A percentile compares a stretch with the other conserved stretches of the same genome.
Evolutionary conservation across 2,888 invertebrate species (phyloP).

Genomic region (Lycia hirtaria): DNA sequence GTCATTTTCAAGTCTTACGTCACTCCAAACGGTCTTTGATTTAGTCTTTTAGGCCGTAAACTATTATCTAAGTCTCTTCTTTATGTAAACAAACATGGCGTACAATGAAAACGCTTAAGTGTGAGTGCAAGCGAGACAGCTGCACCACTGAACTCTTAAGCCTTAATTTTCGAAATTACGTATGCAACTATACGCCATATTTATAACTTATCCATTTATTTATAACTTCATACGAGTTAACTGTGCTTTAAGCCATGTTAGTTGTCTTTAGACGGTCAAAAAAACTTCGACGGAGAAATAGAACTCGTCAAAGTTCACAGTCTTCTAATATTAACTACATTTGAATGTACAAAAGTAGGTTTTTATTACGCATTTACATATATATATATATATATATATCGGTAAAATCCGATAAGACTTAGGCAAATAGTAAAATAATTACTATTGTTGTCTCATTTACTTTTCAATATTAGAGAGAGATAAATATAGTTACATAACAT

Average conservation of each 20-base stretch:
- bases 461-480: background rate
- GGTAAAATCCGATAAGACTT: background rate
- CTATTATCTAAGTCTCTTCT: too few species aligned
- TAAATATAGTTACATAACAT: background rate
- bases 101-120: too few species aligned
- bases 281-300: background rate
- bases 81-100: too few species aligned
- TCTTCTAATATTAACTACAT: background rate
- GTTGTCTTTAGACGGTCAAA: background rate
- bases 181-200: too few species aligned
- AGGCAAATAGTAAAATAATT: background rate
- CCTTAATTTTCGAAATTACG: too few species aligned
- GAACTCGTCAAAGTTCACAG: background rate
- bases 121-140: too few species aligned
- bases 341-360: background rate
- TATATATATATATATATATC: conserved; percentile 13
- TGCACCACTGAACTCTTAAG: too few species aligned
- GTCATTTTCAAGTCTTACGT: conserved; percentile 5
- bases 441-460: background rate
- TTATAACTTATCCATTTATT: too few species aligned
- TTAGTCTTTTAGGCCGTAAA: too few species aligned
- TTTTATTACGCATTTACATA: background rate
- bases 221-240: too few species aligned
- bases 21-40: too few species aligned
- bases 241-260: background rate